Percentiles rank a stretch among this genome's conserved stretches.
phyloP scores from a whole-genome alignment of 1,140 invertebrate genomes.

The Eurosta solidaginis region DNA sequence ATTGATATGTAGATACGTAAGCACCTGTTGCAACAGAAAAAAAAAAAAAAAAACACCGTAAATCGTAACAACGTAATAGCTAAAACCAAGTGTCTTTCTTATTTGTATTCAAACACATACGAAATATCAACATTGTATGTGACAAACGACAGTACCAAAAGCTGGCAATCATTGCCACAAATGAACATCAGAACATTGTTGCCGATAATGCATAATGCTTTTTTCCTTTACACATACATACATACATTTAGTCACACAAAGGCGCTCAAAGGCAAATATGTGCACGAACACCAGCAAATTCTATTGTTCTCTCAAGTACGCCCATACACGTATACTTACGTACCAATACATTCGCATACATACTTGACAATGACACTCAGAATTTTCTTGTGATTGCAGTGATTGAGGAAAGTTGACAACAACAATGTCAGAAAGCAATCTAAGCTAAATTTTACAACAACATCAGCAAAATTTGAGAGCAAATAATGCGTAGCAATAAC shows the following conservation, averaged over 20 bases:
- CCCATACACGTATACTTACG: background rate
- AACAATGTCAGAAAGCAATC: background rate
- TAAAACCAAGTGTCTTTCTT: too few relatives aligned
- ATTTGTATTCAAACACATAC: too few relatives aligned
- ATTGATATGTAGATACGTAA: background rate
- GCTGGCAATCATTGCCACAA: background rate
- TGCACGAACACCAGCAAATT: too few relatives aligned
- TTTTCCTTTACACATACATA: background rate
- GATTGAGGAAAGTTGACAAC: background rate
- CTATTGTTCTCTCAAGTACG: background rate
- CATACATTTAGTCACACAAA: background rate
- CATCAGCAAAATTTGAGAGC: background rate
- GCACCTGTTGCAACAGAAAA: too few relatives aligned
- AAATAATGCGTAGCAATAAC: background rate
- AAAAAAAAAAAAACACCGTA: too few relatives aligned
- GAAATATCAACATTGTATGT: background rate
- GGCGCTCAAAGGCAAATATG: too few relatives aligned
- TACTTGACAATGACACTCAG: background rate
- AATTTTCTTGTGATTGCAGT: background rate
- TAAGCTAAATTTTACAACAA: background rate
- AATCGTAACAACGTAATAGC: too few relatives aligned
- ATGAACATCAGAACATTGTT: background rate
- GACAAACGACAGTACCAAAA: background rate
- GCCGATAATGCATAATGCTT: background rate
- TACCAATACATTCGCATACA: background rate